Conservation (phyloP, 2,797 vertebrate genomes). For the Pipistrellus pipistrellus region DNA sequence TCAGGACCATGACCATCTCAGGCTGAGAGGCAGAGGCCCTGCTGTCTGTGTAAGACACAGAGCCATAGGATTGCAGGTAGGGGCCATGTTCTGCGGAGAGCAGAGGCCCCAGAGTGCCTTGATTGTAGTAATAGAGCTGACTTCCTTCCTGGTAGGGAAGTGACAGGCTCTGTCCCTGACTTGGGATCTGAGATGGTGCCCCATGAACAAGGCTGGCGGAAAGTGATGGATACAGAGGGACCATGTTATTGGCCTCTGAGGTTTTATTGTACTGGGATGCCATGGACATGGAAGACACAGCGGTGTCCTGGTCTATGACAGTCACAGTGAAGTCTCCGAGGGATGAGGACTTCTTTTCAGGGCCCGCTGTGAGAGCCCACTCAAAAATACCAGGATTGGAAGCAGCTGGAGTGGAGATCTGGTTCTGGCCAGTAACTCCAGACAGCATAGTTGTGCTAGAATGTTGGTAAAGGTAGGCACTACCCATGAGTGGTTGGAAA, state of each 20-base stretch:
- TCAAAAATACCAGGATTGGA: not conserved
- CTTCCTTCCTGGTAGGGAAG: slow-evolving; percentile 32
- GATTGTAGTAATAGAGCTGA: slow-evolving; percentile 44
- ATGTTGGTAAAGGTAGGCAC: slow-evolving; percentile 59
- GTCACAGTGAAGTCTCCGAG: not conserved
- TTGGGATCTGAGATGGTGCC: slow-evolving; percentile 12
- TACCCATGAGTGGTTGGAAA: slow-evolving; percentile 39
- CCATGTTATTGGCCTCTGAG: not conserved
- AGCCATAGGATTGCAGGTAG: slow-evolving; percentile 14
- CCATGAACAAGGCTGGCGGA: slow-evolving; percentile 1
- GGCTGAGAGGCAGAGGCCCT: not conserved
- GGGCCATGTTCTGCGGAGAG: slow-evolving; percentile 12
- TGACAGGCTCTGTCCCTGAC: slow-evolving; percentile 22
- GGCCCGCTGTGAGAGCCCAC: not conserved
- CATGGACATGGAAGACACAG: slow-evolving; percentile 2
- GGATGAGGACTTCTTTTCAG: not conserved
- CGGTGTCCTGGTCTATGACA: not conserved
- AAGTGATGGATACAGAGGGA: not conserved
- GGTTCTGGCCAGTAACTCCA: slow-evolving; percentile 26
- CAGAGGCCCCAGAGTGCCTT: not conserved
- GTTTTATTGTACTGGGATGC: slow-evolving; percentile 1
- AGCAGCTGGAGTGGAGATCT: slow-evolving; percentile 29
- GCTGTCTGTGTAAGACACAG: not conserved
- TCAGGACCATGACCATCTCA: slow-evolving; percentile 65
- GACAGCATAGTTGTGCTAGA: slow-evolving; percentile 5